Evolutionary conservation across 1,140 invertebrate genomes (phyloP).

Genomic region (Lasioglossum baleicum): DNA sequence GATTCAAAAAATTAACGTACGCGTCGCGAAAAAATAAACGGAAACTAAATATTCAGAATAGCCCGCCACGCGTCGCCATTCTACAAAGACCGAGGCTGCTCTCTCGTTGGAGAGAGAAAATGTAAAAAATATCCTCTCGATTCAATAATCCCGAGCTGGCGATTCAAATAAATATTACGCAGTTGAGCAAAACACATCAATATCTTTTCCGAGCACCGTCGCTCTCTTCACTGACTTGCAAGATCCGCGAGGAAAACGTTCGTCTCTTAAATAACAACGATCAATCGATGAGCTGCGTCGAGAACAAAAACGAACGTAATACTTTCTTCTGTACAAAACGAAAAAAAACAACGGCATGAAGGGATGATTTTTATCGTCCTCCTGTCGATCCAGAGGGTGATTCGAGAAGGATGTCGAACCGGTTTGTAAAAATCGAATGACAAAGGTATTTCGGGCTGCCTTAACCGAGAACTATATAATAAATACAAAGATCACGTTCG

Average conservation of each 20-base stretch:
- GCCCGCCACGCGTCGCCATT: background rate
- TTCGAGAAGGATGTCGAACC: background rate
- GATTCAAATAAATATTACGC: constrained; percentile 39
- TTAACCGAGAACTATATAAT: constrained; percentile 14
- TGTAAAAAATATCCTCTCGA: background rate
- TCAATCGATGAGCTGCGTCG: background rate
- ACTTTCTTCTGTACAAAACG: background rate
- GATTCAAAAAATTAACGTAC: background rate
- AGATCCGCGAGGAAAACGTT: too few relatives aligned
- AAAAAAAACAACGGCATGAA: constrained; percentile 8
- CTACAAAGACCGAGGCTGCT: background rate
- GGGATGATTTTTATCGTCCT: background rate
- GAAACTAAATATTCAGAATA: background rate
- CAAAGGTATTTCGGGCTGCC: background rate
- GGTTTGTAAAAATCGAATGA: background rate
- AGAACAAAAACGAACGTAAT: background rate
- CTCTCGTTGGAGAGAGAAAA: background rate
- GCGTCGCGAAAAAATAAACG: too few relatives aligned
- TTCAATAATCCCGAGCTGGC: background rate
- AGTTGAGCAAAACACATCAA: constrained; percentile 35
- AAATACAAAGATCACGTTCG: constrained; percentile 25
- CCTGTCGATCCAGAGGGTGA: background rate
- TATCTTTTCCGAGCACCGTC: constrained; percentile 9
- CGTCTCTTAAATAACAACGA: background rate
- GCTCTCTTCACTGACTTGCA: background rate